Evolutionary conservation across 2,797 vertebrate genomes (phyloP).

Genomic region (Leptatherina wallacei): DNA sequence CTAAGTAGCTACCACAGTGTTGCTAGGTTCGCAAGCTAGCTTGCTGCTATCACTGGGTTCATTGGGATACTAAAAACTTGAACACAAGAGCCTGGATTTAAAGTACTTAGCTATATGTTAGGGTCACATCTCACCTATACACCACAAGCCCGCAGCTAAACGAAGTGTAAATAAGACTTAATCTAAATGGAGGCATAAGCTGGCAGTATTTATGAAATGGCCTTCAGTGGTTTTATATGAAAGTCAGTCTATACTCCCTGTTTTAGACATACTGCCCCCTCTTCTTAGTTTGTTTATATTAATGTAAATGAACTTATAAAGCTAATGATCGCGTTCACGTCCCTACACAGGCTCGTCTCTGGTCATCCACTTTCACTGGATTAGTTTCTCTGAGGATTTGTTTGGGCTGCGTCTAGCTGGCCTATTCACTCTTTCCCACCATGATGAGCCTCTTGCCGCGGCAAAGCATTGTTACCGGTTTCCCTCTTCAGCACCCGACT

Average conservation of each 20-base stretch:
- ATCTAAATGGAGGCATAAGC: background rate
- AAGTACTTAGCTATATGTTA: background rate
- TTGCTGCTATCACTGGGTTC: conserved; percentile 19
- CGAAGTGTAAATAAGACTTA: background rate
- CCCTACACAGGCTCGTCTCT: conserved; percentile 1
- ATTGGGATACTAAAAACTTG: background rate
- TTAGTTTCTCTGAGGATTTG: conserved; percentile 75
- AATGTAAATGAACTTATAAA: background rate
- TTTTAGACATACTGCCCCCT: background rate
- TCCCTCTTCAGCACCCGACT: conserved; percentile 74
- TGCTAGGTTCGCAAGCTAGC: conserved; percentile 23
- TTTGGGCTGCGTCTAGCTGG: conserved; percentile 52
- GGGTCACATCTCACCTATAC: fast-evolving
- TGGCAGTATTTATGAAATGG: conserved; percentile 30
- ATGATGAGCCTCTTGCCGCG: conserved; percentile 77
- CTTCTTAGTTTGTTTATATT: background rate
- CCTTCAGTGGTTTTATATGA: conserved; percentile 11
- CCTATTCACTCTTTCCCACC: conserved; percentile 71
- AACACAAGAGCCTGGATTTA: background rate
- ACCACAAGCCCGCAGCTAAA: background rate
- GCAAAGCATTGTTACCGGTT: conserved; percentile 80
- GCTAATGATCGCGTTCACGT: conserved; percentile 12
- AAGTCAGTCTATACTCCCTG: background rate
- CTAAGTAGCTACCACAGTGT: conserved; percentile 40
- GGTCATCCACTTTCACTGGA: conserved; percentile 25